A percentile compares a stretch with the other conserved stretches of the same genome.
Conservation (phyloP, 2,888 invertebrate species). For the Anarsia innoxiella region DNA sequence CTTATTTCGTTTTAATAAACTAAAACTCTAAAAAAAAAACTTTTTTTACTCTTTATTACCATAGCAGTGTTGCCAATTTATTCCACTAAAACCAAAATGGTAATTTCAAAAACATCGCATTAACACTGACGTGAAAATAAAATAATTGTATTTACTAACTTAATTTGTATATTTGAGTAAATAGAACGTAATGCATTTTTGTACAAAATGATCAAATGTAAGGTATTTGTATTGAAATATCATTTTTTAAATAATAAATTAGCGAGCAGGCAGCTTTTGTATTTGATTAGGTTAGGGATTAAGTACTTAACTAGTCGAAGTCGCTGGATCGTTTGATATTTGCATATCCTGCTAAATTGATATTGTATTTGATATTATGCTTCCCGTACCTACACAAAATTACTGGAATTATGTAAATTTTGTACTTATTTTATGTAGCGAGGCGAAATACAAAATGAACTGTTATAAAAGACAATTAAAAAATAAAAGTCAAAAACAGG, state of each 20-base stretch:
- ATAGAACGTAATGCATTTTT: conserved; percentile 50
- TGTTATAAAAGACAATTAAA: too few species aligned
- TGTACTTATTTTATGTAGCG: too few species aligned
- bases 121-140: conserved; percentile 4
- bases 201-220: conserved; percentile 55
- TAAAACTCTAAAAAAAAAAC: too few species aligned
- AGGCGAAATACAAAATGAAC: too few species aligned
- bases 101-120: too few species aligned
- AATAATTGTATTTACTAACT: too few species aligned
- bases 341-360: conserved; percentile 48
- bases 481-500: too few species aligned
- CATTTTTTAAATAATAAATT: conserved; percentile 30
- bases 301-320: conserved; percentile 44
- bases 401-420: conserved; percentile 3
- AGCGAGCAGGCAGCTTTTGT: conserved; percentile 56
- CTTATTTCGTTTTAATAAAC: too few species aligned
- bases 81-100: too few species aligned
- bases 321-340: conserved; percentile 31
- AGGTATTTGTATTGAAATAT: conserved; percentile 60
- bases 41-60: too few species aligned
- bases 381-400: background rate
- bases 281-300: conserved; percentile 28
- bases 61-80: too few species aligned
- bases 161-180: conserved; percentile 17
- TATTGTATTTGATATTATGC: conserved; percentile 48